Base-by-base conservation (phyloP, 2,113 vertebrate species). In the Tetrao urogallus region DNA sequence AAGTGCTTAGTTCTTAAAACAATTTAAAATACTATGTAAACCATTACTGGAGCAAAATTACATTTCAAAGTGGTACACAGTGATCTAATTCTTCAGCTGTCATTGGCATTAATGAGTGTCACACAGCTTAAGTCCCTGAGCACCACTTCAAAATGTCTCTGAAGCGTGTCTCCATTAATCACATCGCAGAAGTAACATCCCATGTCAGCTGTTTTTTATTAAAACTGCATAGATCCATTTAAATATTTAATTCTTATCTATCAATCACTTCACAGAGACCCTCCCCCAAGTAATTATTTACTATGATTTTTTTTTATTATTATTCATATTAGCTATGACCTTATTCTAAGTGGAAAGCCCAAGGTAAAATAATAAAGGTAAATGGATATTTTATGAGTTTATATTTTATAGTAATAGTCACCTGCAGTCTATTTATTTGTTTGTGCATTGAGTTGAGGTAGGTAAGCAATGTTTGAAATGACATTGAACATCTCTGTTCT, bases 281-380 rank as follows among this genome's bases (percentile, higher is more conserved):
- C 21, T 82, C 67, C 67, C 42, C 82, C 56, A 73, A 92, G 45
- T 30, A 89, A 89, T 63, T 92, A 85, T 76, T 94, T 92, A 38
- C 10, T 63, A 54, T 50, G 27, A 91, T 76, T 56, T 87, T 65
- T 85, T 14, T 48, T 86, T 77, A 36, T 38, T 38, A 38, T 85
- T 94, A 76, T 94, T 91, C 54, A 38, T 61, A 66, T 85, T 80
- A 76, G 4, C 13, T 71, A 67, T 56, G n/a, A 6, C 2, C 1
- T 95, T 65, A 43, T 7, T 36, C 43, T 52, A 63, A 69, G 20
- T 30, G 21, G 63, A 91, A 95, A 82, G 15, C 30, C n/a, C 45
- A 93, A 42, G 40, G n/a, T 85, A 88, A 48, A 71, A 79, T 21
- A 82, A 14, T 10, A 63, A 18, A 58, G 30, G 24, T 45, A 80